Evolutionary conservation across 2,888 invertebrate species (phyloP).

Genomic region (Tryphoninae sp.): DNA sequence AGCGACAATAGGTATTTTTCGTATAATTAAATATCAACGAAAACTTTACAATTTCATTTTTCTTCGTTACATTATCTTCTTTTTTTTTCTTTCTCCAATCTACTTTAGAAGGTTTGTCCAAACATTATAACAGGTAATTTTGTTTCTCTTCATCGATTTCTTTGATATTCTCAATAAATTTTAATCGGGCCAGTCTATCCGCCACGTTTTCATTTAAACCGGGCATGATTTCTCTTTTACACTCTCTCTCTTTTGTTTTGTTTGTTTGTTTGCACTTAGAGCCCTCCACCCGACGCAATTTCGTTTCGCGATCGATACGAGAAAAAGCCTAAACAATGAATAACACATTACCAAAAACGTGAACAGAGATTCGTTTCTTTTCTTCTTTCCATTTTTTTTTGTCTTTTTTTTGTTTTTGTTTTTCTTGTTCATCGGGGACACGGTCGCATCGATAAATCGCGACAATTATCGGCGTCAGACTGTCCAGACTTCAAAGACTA

Average conservation of each 20-base stretch:
- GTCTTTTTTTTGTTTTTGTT: background rate
- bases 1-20: conserved; percentile 44
- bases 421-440: conserved; percentile 36
- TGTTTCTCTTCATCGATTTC: conserved; percentile 35
- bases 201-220: conserved; percentile 35
- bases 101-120: conserved; percentile 59
- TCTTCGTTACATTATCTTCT: no score
- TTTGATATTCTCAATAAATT: conserved; percentile 54
- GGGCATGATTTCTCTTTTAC: conserved; percentile 32
- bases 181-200: conserved; percentile 60
- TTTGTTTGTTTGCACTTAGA: no score
- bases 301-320: conserved; percentile 34
- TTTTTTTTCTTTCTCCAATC: conserved; percentile 32
- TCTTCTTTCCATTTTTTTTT: conserved; percentile 46
- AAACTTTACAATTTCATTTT: conserved; percentile 53
- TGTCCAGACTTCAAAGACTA: conserved; percentile 61
- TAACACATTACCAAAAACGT: conserved; percentile 52
- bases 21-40: conserved; percentile 59
- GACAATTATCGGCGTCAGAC: conserved; percentile 55
- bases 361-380: conserved; percentile 64
- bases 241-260: background rate
- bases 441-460: conserved; percentile 46
- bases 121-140: conserved; percentile 63
- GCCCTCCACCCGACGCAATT: no score
- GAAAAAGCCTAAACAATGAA: conserved; percentile 54